Evolutionary conservation across 2,888 invertebrate species (phyloP).

Genomic region (Rhagophthalmus giganteus): DNA sequence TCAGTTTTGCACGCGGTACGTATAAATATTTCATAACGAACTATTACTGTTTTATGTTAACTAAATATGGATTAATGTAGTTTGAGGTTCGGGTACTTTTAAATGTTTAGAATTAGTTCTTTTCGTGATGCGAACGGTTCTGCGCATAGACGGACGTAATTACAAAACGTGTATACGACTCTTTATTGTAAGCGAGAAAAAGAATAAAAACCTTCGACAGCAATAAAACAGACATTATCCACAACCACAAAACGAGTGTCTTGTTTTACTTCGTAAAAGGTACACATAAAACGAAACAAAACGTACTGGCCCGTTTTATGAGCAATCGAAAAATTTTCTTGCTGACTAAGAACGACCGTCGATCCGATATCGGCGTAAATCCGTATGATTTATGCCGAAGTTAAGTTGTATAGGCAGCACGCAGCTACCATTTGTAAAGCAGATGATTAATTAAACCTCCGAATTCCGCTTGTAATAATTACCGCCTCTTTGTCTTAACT

Average conservation of each 20-base stretch:
- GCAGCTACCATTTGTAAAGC: constrained; percentile 30
- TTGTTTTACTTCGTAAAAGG: constrained; percentile 17
- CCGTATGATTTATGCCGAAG: constrained; percentile 26
- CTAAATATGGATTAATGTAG: constrained; percentile 27
- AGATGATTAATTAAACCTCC: constrained; percentile 32
- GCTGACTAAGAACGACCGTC: constrained; percentile 9
- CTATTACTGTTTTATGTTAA: constrained; percentile 18
- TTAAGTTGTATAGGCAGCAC: constrained; percentile 32
- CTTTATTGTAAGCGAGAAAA: constrained; percentile 8
- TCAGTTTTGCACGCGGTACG: constrained; percentile 14
- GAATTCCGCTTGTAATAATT: constrained; percentile 28
- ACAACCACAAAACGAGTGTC: constrained; percentile 12
- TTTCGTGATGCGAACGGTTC: no score
- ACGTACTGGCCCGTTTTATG: constrained; percentile 15
- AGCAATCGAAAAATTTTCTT: constrained; percentile 15
- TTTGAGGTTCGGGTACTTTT: constrained; percentile 17
- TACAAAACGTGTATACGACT: no score
- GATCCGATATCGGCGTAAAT: constrained; percentile 13
- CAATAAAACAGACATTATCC: constrained; percentile 14
- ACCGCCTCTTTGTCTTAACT: constrained; percentile 22
- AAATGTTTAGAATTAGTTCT: constrained; percentile 19
- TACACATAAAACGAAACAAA: constrained; percentile 14
- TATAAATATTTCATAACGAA: constrained; percentile 17
- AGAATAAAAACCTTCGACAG: constrained; percentile 8
- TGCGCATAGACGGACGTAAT: no score